Conservation (phyloP, 2,888 invertebrate species). For the Sturmia bella region DNA sequence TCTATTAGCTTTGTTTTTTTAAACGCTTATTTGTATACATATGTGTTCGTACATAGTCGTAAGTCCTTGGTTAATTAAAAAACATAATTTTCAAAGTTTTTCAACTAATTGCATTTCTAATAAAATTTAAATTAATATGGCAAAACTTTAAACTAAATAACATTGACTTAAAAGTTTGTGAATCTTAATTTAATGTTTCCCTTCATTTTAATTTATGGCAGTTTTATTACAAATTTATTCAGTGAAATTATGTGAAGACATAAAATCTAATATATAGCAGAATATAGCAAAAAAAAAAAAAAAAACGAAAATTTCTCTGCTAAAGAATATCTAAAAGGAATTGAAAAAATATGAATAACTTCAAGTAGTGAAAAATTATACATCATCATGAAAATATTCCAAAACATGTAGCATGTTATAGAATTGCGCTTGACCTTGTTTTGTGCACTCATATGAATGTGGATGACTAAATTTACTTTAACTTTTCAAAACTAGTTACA, state of each 20-base stretch:
- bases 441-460: constrained; percentile 26
- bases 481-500: constrained; percentile 1
- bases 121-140: too few relatives aligned
- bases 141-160: too few relatives aligned
- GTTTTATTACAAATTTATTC: neutral
- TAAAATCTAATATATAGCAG: neutral
- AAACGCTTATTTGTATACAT: too few relatives aligned
- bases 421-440: constrained; percentile 61
- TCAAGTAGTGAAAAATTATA: neutral
- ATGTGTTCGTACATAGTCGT: too few relatives aligned
- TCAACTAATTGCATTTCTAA: too few relatives aligned
- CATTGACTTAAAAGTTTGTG: too few relatives aligned
- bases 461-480: constrained; percentile 33
- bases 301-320: constrained; percentile 24
- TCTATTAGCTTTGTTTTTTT: too few relatives aligned
- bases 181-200: too few relatives aligned
- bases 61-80: too few relatives aligned
- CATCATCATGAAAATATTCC: constrained; percentile 21
- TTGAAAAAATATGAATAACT: constrained; percentile 6
- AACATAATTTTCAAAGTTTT: too few relatives aligned
- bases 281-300: too few relatives aligned
- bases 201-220: neutral
- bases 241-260: neutral
- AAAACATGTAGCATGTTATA: constrained; percentile 31
- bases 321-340: constrained; percentile 8